phyloP scores from a whole-genome alignment of 2,113 vertebrate species.

The Anguilla rostrata region DNA sequence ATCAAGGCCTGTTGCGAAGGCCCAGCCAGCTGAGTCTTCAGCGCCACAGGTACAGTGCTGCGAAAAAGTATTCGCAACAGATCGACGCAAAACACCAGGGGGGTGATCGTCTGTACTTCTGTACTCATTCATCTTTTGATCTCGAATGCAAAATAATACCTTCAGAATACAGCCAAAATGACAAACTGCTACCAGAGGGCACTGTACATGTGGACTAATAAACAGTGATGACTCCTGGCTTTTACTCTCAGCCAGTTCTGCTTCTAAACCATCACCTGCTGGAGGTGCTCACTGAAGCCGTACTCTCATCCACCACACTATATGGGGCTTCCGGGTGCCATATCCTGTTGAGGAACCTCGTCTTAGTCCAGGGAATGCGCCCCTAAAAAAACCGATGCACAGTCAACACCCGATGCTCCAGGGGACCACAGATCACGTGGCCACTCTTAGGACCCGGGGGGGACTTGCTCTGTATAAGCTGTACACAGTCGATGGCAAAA shows the following conservation, averaged over 20 bases:
- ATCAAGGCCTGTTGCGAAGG: background rate
- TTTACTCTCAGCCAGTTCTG: background rate
- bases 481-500: background rate
- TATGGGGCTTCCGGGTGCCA: background rate
- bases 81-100: too few species aligned
- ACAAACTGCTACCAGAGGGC: too few species aligned
- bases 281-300: background rate
- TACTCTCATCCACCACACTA: background rate
- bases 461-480: background rate
- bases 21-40: background rate
- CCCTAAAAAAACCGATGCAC: background rate
- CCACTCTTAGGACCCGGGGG: too few species aligned
- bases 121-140: too few species aligned
- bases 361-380: background rate
- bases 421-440: background rate
- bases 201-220: too few species aligned
- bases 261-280: background rate
- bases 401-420: background rate
- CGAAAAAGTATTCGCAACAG: background rate
- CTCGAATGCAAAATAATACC: too few species aligned
- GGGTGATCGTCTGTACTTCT: too few species aligned
- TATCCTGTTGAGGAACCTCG: background rate
- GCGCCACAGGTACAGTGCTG: background rate
- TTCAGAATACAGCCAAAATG: too few species aligned
- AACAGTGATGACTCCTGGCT: background rate